Evolutionary conservation across 2,797 vertebrate genomes (phyloP), one percentile per base, ranked within the genome.

Genomic region (Amphiprion clarkii): DNA sequence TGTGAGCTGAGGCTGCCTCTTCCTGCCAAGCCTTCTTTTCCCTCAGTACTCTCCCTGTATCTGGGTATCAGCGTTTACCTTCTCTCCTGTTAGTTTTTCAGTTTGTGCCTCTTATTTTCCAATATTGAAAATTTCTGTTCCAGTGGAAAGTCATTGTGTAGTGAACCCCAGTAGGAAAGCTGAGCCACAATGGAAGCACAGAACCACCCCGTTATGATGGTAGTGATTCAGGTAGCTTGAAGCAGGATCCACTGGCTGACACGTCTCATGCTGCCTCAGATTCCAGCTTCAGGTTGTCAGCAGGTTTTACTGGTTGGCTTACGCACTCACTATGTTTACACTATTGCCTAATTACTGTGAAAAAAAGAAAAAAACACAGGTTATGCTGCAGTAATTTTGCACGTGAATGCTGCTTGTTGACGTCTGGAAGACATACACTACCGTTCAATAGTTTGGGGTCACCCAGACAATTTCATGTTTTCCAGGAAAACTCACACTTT

Each of bases 221-320:
- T 12, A 16, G 46, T 17, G 46, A 19, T 51, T 61, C 61, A 49
- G 40, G 33, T 8, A 27, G 17, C 42, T 5, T 29, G 25, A 40
- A 53, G 27, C 51, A 48, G 56, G 40, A 67, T 59, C 46, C 44
- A 3, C 7, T 46, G 36, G 13, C 10, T 70, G 48, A 66, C 61
- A 27, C 19, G 23, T 65, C 67, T 59, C 46, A 23, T 3, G 17
- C 36, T 39, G 59, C 29, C 49, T 64, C 65, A 48, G 25, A 55
- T 48, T 66, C 46, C 72, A 53, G 70, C 44, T 64, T 44, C 17
- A 27, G 21, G 33, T 58, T 74, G 13, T 55, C 21, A 27, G 52
- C 73, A 72, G 36, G 68, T 71, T 62, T 64, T 56, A 65, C 60
- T n/a, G 61, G 70, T 71, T 64, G 48, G 61, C 65, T 73, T 25